phyloP scores from a whole-genome alignment of 1,140 invertebrate species.

The Periplaneta americana region DNA sequence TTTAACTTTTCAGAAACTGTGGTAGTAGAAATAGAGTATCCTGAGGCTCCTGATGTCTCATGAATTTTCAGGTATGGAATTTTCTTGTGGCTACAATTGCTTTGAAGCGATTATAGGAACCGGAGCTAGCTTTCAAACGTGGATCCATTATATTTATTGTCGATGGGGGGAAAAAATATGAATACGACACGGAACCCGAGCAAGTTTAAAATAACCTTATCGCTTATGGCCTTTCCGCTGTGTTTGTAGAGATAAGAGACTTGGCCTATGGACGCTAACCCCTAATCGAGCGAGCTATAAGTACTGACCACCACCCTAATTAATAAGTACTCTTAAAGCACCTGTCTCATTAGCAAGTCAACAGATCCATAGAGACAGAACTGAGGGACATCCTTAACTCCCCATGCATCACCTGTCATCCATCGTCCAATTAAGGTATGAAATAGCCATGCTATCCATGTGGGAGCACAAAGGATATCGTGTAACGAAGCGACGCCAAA shows the following conservation, averaged over 20 bases:
- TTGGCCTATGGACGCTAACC: neutral
- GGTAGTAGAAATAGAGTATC: too few relatives aligned
- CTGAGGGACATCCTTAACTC: neutral
- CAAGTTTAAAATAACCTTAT: neutral
- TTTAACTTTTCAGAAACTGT: too few relatives aligned
- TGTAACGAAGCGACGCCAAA: neutral
- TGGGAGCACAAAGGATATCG: neutral
- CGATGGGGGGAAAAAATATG: too few relatives aligned
- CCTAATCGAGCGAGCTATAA: neutral
- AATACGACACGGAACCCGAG: too few relatives aligned
- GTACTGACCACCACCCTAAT: neutral
- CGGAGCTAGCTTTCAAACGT: too few relatives aligned
- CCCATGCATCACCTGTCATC: neutral
- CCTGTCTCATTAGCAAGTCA: neutral
- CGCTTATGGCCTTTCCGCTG: neutral
- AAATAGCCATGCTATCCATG: neutral
- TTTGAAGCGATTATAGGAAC: too few relatives aligned
- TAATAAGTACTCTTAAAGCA: neutral
- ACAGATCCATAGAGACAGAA: neutral
- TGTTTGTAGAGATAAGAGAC: neutral
- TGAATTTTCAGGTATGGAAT: too few relatives aligned
- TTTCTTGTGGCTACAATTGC: neutral
- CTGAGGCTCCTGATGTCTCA: too few relatives aligned
- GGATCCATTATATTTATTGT: too few relatives aligned
- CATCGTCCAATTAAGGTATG: neutral